Base-by-base conservation (phyloP, 2,888 invertebrate species). In the Cephus pulcher region DNA sequence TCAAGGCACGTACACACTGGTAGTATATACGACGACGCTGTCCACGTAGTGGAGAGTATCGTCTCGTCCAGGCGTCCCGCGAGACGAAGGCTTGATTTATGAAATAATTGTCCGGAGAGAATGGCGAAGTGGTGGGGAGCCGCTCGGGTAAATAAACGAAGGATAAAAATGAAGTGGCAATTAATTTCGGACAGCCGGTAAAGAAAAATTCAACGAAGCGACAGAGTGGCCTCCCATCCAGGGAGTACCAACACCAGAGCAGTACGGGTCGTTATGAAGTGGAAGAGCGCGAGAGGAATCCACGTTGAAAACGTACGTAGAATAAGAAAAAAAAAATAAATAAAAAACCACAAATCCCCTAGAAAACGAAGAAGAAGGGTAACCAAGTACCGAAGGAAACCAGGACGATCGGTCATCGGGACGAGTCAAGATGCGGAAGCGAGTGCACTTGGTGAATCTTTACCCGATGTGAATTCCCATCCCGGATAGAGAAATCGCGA, bases 81-180 rank as follows among this genome's bases (percentile, higher is more conserved):
- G 71, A 71, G 34, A 71, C 71, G 71, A 71, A 71, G 34, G 32
- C 84, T 88, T 88, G 88, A 88, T 88, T 88, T 87, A 88, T 88
- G 88, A 87, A 87, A 83, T 84, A 82, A 84, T 85, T 82, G 82
- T 85, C 83, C 81, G 79, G 82, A 84, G 86, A 88, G 87, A 84
- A 83, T 82, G 84, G 84, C 83, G 83, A 86, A 83, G 84, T 82
- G 86, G 85, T 85, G 56, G 23, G 56, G 56, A 86, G 86, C 86
- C 85, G 86, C 83, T 82, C 82, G 84, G 83, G 86, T 86, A 87
- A 88, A 88, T 88, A 88, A 88, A 86, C 83, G 88, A 56, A 83
- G 85, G 86, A 88, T 88, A 88, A 88, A 88, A 88, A 85, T 87
- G 85, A 85, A 87, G 88, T 88, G 87, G 88, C 86, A 88, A 88